Base-by-base conservation (phyloP, 2,797 vertebrate species). In the Pelochelys cantorii region DNA sequence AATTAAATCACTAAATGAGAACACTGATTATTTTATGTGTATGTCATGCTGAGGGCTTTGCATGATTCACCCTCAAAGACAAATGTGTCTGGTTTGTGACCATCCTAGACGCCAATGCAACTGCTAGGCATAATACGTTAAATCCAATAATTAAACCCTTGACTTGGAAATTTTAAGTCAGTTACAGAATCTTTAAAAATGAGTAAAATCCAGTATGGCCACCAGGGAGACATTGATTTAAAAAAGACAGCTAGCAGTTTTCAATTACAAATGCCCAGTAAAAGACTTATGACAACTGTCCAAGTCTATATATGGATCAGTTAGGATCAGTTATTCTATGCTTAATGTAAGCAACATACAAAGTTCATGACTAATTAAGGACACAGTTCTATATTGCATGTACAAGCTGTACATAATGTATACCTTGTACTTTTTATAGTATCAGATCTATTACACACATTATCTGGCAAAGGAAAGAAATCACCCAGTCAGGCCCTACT, bases 1-100 rank as follows among this genome's bases (percentile, higher is more conserved):
- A 95, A 95, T 96, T 95, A 95, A 94, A 93, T 82, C 87, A 95
- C 84, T 89, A 87, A 56, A 85, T 1, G 27, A 88, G 52, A 37
- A 95, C 77, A 83, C 14, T 4, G 2, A 88, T 90, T 95, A 92
- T 95, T 94, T 93, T 37, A 93, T 42, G 86, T 83, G 80, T 22
- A 29, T 29, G 4, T 31, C 88, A 90, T 86, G 93, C 13, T 42
- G 29, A 90, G 78, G 65, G 17, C 37, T 87, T 90, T 90, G 37
- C 2, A 57, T 90, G 60, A 96, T 82, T 89, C 89, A 1, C 27
- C 82, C 92, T 53, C 62, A 18, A 60, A 90, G 89, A 82, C 80
- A 90, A 95, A 94, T 13, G 55, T 5, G 90, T 54, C 68, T 92
- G 37, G 31, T 48, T 42, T 87, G 90, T 79, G 92, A 56, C 10